phyloP scores from a whole-genome alignment of 2,888 invertebrate genomes.

The Penaeus monodon region DNA sequence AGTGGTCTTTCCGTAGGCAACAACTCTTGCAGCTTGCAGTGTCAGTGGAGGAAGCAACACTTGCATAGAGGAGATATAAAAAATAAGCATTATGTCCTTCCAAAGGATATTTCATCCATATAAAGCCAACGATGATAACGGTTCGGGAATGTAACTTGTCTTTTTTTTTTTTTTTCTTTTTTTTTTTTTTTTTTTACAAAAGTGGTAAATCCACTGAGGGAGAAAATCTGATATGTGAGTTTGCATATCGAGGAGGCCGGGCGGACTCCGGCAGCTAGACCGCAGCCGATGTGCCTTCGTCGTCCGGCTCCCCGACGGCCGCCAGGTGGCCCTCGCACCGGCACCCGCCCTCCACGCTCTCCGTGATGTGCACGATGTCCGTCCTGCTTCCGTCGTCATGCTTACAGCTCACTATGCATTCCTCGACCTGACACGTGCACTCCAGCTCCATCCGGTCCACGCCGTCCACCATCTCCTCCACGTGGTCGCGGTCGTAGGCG shows the following conservation, averaged over 20 bases:
- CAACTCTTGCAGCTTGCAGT: no score
- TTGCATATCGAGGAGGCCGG: neutral
- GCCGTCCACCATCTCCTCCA: conserved; percentile 37
- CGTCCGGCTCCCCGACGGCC: neutral
- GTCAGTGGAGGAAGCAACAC: no score
- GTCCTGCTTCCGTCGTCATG: conserved; percentile 21
- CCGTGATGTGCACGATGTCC: conserved; percentile 17
- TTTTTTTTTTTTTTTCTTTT: neutral
- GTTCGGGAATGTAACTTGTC: neutral
- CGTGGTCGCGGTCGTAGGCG: conserved; percentile 39
- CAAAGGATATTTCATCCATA: no score
- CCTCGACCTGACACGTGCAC: conserved; percentile 17
- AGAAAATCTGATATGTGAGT: conserved; percentile 12
- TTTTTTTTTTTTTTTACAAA: conserved; percentile 5
- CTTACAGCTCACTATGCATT: conserved; percentile 18
- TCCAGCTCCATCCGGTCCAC: conserved; percentile 31
- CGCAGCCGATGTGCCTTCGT: conserved; percentile 2
- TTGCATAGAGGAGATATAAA: no score
- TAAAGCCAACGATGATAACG: no score
- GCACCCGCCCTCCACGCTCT: neutral
- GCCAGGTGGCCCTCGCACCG: conserved; percentile 1
- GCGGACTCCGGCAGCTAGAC: neutral
- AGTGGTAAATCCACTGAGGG: neutral
- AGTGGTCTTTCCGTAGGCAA: no score
- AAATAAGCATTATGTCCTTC: no score